A percentile compares a stretch with the other conserved stretches of the same genome.
Conservation (phyloP, 1,140 invertebrate genomes). For the Ptiloglossa arizonensis region DNA sequence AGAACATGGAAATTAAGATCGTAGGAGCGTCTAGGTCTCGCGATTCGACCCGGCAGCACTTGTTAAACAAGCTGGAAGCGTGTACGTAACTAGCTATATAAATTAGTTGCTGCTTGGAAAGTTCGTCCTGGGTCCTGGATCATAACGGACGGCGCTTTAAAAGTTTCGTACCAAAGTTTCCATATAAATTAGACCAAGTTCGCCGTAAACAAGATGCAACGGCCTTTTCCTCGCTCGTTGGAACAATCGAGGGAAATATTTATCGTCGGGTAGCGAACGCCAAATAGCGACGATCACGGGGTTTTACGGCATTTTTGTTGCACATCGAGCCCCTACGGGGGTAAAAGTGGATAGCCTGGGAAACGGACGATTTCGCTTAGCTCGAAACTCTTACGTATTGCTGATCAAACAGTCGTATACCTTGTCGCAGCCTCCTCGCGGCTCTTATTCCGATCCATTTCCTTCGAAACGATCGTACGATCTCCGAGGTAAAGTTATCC, state of each 20-base stretch:
- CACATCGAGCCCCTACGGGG: background rate
- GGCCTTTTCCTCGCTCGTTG: constrained; percentile 9
- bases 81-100: constrained; percentile 13
- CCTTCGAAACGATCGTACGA: constrained; percentile 12
- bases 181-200: constrained; percentile 25
- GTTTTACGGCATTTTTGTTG: constrained; percentile 38
- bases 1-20: background rate
- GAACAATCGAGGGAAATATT: constrained; percentile 35
- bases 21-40: background rate
- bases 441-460: constrained; percentile 34
- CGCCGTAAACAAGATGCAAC: constrained; percentile 40
- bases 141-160: constrained; percentile 33
- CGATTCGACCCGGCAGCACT: background rate
- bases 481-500: background rate
- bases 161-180: constrained; percentile 23
- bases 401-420: constrained; percentile 47
- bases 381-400: constrained; percentile 36
- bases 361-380: constrained; percentile 24
- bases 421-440: constrained; percentile 3
- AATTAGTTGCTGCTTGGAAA: constrained; percentile 30
- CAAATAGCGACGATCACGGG: constrained; percentile 32
- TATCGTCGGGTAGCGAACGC: constrained; percentile 4
- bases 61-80: constrained; percentile 14
- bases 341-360: background rate
- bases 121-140: constrained; percentile 4